Percentiles rank a stretch among this genome's conserved stretches.
Conservation (phyloP, 2,113 vertebrate genomes). For the Psophia crepitans region DNA sequence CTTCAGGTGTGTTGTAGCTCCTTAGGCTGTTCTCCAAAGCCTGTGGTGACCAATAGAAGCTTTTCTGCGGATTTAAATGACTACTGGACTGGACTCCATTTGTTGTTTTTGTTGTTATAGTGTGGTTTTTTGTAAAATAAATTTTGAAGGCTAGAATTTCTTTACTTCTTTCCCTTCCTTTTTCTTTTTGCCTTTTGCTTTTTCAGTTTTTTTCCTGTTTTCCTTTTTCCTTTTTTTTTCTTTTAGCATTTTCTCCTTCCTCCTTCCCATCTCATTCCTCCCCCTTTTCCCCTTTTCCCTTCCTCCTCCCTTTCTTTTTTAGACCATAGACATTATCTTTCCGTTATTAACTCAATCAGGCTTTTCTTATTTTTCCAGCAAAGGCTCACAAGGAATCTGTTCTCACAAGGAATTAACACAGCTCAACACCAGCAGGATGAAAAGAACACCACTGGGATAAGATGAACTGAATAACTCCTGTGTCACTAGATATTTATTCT, state of each 20-base stretch:
- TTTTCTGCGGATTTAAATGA: neutral
- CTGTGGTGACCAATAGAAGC: neutral
- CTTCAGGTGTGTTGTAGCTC: neutral
- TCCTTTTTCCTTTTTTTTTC: neutral
- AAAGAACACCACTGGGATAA: neutral
- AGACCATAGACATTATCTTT: neutral
- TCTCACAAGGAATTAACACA: slow-evolving; percentile 1
- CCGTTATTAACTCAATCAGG: neutral
- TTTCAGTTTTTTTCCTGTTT: too few relatives aligned
- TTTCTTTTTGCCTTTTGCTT: neutral
- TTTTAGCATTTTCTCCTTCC: neutral
- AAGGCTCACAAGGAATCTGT: neutral
- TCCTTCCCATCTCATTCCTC: neutral
- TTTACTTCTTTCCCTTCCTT: neutral
- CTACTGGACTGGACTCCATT: neutral
- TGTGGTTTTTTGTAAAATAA: neutral
- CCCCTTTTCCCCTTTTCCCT: too few relatives aligned
- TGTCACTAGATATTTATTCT: slow-evolving; percentile 9
- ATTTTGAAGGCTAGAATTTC: neutral
- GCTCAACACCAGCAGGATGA: neutral
- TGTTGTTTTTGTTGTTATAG: neutral
- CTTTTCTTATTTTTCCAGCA: neutral
- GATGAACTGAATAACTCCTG: neutral
- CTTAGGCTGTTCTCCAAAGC: neutral
- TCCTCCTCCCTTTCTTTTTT: neutral